A percentile compares a stretch with the other conserved stretches of the same genome.
phyloP scores from a whole-genome alignment of 2,888 invertebrate species.

The Helleia helle region DNA sequence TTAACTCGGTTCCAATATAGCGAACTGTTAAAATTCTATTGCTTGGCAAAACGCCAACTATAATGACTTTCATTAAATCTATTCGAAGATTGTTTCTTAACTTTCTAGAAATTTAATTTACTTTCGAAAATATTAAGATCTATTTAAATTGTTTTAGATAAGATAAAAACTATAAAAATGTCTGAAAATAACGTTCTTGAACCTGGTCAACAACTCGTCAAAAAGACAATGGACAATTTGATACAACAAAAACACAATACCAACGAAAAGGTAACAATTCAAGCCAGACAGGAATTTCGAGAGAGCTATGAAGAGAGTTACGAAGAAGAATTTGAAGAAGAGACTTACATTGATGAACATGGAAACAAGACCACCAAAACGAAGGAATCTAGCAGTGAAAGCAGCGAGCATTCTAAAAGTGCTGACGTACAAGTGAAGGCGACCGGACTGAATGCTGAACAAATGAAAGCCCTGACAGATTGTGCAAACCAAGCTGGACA shows the following conservation, averaged over 20 bases:
- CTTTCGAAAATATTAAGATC: not conserved
- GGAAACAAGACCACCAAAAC: conserved; percentile 64
- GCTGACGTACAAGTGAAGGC: conserved; percentile 68
- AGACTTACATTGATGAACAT: conserved; percentile 57
- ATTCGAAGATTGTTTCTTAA: not conserved
- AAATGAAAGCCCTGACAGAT: conserved; percentile 64
- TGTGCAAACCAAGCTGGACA: conserved; percentile 66
- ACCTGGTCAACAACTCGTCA: conserved; percentile 61
- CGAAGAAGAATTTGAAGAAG: conserved; percentile 66
- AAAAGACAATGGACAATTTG: conserved; percentile 63
- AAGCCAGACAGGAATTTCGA: conserved; percentile 66
- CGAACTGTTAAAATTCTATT: conserved; percentile 4
- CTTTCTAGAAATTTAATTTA: conserved; percentile 1
- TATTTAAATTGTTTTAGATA: conserved; percentile 14
- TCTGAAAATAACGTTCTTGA: conserved; percentile 55
- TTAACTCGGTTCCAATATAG: not conserved
- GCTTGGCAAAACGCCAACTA: conserved; percentile 1
- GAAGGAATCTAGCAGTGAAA: conserved; percentile 63
- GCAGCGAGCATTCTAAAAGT: conserved; percentile 62
- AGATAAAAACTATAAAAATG: conserved; percentile 30
- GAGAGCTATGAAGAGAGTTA: conserved; percentile 63
- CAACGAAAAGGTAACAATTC: conserved; percentile 49
- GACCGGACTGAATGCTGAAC: conserved; percentile 55
- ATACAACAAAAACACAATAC: conserved; percentile 54
- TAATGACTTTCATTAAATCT: conserved; percentile 6